Evolutionary conservation across 2,888 invertebrate genomes (phyloP), one percentile per base, ranked within the genome.

Genomic region (Cabera pusaria): DNA sequence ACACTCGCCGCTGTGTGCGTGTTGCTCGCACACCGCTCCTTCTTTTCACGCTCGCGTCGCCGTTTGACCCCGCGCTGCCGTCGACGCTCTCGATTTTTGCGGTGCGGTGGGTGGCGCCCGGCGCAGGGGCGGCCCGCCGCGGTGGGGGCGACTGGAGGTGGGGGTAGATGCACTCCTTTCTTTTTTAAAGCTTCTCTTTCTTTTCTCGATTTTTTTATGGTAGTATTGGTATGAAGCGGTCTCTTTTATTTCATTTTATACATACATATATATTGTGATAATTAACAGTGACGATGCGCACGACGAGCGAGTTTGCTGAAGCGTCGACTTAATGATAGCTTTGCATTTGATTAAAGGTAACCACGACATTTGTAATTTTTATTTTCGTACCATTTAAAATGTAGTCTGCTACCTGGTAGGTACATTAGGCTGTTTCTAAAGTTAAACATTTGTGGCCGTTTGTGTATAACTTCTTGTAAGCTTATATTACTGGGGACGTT

Each of bases 71-170:
- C 86, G 86, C 84, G 80, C 83, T 68, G 83, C 82, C 83, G 88
- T 78, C 85, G 85, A 78, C 83, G 87, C 83, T 89, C 89, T 88
- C 89, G 90, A 90, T 91, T 91, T 92, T 91, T 91, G 91, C 90
- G 90, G 81, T 88, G 86, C 90, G 84, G 90, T 90, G 91, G 91
- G 90, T 91, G 90, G 90, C 84, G 82, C 91, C 90, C 81, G 80
- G 79, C 79, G 72, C 83, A 83, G 90, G 82, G 84, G 81, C 83
- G 85, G 83, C 83, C 75, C 79, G 70, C 53, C 64, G 67, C 71
- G 72, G 72, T 73, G 82, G 85, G 81, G 79, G 83, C 72, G 60
- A 72, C 57, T 68, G 58, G 74, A 74, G 81, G 86, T 81, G 85
- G 88, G 88, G 84, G 83, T 75, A 75, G 80, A 81, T 84, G 82